Evolutionary conservation across 2,888 invertebrate genomes (phyloP), one percentile per base, ranked within the genome.

Genomic region (Pelosia muscerda): DNA sequence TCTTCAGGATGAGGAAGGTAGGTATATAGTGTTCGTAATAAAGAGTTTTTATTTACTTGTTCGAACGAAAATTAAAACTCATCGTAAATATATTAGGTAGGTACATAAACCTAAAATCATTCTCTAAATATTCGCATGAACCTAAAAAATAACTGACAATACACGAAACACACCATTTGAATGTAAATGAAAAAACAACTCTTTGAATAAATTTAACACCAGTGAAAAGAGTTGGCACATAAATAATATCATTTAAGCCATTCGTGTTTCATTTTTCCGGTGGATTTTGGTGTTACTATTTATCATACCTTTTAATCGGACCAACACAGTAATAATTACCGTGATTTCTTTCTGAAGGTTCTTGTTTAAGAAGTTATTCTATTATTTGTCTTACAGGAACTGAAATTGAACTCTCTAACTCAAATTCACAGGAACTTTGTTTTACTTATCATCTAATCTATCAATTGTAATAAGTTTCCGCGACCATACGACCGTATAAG

Each of bases 121-220:
- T 55, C 9, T 15, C 13, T 42, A 19, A 42, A 42, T 3, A 19
- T 11, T 49, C 49, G 49, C n/a, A 49, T 10, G 10, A 2, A 8
- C 8, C 1, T 1, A 31, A 31, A n/a, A 19, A 19, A 23, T 22
- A 54, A 13, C 62, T n/a, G 26, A 54, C 53, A 15, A 15, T 25
- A 28, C 31, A n/a, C 28, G 15, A 25, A 19, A 28, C 31, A 76
- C 64, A 75, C 66, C 31, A 75, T 77, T 72, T 75, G 63, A 70
- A 75, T 76, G 38, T 66, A 72, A 75, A 76, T 78, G 53, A 63
- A 68, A 69, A 76, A 75, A 55, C 55, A 55, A 55, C 62, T 76
- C 78, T 76, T 65, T 56, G 28, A 73, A 78, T 55, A 61, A 66
- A 75, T 78, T 78, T 75, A 75, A 60, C 66, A 66, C 57, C 19